phyloP scores from a whole-genome alignment of 2,888 invertebrate genomes.

The Polylopha cassiicola region DNA sequence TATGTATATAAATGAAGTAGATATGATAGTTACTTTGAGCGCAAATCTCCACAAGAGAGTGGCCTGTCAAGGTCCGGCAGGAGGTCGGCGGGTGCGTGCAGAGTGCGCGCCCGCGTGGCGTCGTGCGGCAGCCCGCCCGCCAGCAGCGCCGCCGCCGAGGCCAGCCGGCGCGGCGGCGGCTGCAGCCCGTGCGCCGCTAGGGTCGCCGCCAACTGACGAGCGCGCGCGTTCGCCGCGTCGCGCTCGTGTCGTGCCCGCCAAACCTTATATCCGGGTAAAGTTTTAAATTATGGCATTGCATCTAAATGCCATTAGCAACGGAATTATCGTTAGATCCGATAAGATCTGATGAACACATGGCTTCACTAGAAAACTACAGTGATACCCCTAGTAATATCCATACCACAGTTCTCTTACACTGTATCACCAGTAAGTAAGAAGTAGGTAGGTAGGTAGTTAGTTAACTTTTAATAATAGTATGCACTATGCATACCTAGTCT shows the following conservation, averaged over 20 bases:
- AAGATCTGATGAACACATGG: not conserved
- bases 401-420: too few species aligned
- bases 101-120: slow-evolving; percentile 71
- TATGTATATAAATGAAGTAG: too few species aligned
- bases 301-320: slow-evolving; percentile 61
- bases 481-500: too few species aligned
- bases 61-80: slow-evolving; percentile 70
- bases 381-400: too few species aligned
- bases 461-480: too few species aligned
- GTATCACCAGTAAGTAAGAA: too few species aligned
- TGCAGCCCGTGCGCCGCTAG: slow-evolving; percentile 90
- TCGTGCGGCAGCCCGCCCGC: slow-evolving; percentile 70
- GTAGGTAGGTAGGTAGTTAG: too few species aligned
- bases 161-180: slow-evolving; percentile 82
- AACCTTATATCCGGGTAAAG: slow-evolving; percentile 80
- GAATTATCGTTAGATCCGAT: not conserved
- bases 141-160: slow-evolving; percentile 79
- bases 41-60: slow-evolving; percentile 69
- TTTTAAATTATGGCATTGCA: slow-evolving; percentile 84
- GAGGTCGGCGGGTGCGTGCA: slow-evolving; percentile 59
- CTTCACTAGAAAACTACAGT: too few species aligned
- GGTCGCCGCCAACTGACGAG: slow-evolving; percentile 90
- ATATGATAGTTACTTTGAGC: slow-evolving; percentile 65
- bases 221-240: slow-evolving; percentile 89
- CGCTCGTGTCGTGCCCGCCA: slow-evolving; percentile 95